Percentiles rank a stretch among this genome's conserved stretches.
Evolutionary conservation across 2,113 vertebrate genomes (phyloP).

Genomic region (Petromus typicus): DNA sequence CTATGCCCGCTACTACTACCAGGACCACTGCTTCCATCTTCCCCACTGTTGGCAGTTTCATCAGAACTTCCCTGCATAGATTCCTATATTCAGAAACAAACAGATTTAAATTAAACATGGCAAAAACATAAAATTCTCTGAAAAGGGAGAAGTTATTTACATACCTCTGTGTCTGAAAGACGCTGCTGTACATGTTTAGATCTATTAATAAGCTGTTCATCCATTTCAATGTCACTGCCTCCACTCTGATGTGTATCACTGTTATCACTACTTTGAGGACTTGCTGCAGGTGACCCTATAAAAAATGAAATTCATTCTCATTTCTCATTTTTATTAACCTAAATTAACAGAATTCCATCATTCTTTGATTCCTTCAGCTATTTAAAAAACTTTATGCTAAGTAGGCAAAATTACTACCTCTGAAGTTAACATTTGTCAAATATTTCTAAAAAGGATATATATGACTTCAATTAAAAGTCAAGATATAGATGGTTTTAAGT

Average conservation of each 20-base stretch:
- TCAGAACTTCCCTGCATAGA: constrained; percentile 99
- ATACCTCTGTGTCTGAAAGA: constrained; percentile 98
- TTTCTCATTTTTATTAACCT: constrained; percentile 51
- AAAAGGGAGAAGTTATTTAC: not conserved
- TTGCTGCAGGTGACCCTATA: constrained; percentile 96
- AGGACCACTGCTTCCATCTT: constrained; percentile 98
- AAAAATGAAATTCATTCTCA: constrained; percentile 78
- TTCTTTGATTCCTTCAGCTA: constrained; percentile 34
- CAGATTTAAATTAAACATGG: not conserved
- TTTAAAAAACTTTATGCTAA: constrained; percentile 49
- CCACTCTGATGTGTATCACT: constrained; percentile 99
- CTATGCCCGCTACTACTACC: constrained; percentile 97
- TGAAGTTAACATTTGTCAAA: constrained; percentile 32
- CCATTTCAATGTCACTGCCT: constrained; percentile 99
- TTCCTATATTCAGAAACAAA: constrained; percentile 88
- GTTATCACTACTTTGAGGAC: constrained; percentile 99
- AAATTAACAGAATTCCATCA: constrained; percentile 48
- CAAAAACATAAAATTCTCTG: not conserved
- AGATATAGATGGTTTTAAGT: constrained; percentile 36
- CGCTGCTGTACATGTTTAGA: constrained; percentile 96
- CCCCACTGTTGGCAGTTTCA: constrained; percentile 99
- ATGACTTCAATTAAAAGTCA: constrained; percentile 56
- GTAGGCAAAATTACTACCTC: not conserved
- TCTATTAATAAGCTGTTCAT: constrained; percentile 95
- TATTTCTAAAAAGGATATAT: not conserved